Evolutionary conservation across 64 coral and sea anemone species (phyloP).

Genomic region (Pocillopora verrucosa): DNA sequence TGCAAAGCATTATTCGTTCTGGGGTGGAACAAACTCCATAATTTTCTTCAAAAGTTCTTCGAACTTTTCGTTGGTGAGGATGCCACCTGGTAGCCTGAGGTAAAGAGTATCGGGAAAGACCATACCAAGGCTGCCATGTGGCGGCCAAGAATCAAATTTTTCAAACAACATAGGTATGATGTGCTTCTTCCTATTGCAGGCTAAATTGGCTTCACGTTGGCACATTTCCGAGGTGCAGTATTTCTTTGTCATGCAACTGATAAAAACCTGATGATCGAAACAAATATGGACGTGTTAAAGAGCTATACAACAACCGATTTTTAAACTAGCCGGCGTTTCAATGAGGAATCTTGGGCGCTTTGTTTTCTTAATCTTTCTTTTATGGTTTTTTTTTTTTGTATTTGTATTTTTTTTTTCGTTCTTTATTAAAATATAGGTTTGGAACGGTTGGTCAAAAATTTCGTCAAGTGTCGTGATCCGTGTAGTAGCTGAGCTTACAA

Average conservation of each 20-base stretch:
- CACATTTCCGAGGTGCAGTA: constrained; percentile 21
- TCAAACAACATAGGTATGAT: constrained; percentile 26
- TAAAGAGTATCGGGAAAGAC: constrained; percentile 22
- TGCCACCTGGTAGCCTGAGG: neutral
- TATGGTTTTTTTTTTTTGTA: too few species aligned
- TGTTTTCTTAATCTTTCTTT: neutral
- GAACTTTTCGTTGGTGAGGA: neutral
- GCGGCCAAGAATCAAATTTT: constrained; percentile 7
- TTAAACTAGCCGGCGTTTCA: too few species aligned
- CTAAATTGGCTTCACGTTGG: constrained; percentile 19
- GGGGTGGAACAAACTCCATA: too few species aligned
- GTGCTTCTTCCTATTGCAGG: neutral
- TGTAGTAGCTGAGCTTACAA: too few species aligned
- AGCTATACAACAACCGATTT: neutral
- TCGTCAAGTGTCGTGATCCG: too few species aligned
- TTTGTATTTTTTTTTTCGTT: too few species aligned
- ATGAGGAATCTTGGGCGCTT: too few species aligned
- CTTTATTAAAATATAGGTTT: too few species aligned
- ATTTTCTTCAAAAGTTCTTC: constrained; percentile 5
- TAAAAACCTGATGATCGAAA: neutral
- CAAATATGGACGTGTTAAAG: neutral
- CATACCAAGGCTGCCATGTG: constrained; percentile 8
- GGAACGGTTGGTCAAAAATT: too few species aligned
- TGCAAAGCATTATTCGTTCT: too few species aligned
- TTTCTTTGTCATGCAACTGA: neutral